Evolutionary conservation across 1,140 invertebrate genomes (phyloP).

Genomic region (Acromyrmex heyeri): DNA sequence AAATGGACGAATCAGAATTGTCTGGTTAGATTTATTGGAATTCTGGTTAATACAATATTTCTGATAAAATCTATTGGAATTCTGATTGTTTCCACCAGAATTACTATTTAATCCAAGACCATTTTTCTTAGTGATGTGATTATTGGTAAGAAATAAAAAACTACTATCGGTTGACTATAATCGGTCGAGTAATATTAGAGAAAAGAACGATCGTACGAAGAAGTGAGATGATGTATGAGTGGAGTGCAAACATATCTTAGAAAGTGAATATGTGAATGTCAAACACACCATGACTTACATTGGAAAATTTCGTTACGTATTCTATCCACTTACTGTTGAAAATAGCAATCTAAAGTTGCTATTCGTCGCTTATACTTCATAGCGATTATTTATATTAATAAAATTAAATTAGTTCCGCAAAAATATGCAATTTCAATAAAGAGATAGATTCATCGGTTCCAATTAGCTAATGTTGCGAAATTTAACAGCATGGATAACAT

Average conservation of each 20-base stretch:
- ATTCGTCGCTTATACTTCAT: neutral
- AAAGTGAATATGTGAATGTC: conserved; percentile 15
- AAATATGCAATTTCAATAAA: neutral
- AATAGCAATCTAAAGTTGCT: neutral
- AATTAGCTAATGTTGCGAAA: neutral
- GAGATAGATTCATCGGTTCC: neutral
- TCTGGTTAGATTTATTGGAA: no score
- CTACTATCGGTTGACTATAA: neutral
- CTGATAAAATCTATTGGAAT: no score
- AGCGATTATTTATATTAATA: neutral
- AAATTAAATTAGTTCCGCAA: neutral
- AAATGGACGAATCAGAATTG: no score
- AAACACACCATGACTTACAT: conserved; percentile 25
- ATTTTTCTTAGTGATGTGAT: neutral
- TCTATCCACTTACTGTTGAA: neutral
- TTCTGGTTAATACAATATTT: no score
- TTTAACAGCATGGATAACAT: neutral
- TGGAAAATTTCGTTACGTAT: neutral
- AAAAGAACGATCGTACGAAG: neutral
- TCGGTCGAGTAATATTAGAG: neutral
- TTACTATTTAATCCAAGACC: no score
- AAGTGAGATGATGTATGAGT: conserved; percentile 15
- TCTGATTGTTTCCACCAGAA: no score
- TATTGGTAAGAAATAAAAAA: neutral
- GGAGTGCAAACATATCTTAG: conserved; percentile 16